Conservation (phyloP, 2,797 vertebrate species). For the Nasua narica region DNA sequence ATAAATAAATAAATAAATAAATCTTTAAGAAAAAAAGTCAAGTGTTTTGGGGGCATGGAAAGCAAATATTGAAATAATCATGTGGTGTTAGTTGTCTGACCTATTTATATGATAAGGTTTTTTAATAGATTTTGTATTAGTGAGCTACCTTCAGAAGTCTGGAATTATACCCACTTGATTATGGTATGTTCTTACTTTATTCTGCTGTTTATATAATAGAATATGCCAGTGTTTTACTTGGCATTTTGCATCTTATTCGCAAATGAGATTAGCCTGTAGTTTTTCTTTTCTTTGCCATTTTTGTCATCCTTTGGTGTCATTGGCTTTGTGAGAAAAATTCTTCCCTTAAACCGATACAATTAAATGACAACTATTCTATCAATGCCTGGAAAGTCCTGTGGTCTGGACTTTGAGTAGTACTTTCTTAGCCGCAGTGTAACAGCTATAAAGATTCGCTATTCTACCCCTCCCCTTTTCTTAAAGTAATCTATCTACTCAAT, state of each 20-base stretch:
- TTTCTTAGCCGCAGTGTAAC: neutral
- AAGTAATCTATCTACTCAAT: neutral
- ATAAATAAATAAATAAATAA: neutral
- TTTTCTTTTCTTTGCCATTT: conserved; percentile 8
- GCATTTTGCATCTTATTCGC: conserved; percentile 16
- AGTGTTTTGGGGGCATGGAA: neutral
- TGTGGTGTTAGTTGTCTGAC: neutral
- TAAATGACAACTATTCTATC: neutral
- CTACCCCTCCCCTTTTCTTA: neutral
- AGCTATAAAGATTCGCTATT: neutral
- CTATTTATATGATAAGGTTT: neutral
- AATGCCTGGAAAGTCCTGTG: neutral
- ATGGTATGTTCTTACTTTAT: neutral
- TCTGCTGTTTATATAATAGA: neutral
- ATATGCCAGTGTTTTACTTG: neutral
- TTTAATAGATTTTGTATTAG: neutral
- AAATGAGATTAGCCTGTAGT: neutral
- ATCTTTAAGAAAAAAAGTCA: neutral
- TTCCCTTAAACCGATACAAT: neutral
- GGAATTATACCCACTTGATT: neutral
- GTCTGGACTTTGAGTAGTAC: neutral
- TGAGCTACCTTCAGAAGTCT: neutral
- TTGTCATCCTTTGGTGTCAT: neutral
- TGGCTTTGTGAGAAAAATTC: neutral
- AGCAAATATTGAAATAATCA: neutral